phyloP scores from a whole-genome alignment of 1,140 invertebrate species.

The Teleopsis dalmanni region DNA sequence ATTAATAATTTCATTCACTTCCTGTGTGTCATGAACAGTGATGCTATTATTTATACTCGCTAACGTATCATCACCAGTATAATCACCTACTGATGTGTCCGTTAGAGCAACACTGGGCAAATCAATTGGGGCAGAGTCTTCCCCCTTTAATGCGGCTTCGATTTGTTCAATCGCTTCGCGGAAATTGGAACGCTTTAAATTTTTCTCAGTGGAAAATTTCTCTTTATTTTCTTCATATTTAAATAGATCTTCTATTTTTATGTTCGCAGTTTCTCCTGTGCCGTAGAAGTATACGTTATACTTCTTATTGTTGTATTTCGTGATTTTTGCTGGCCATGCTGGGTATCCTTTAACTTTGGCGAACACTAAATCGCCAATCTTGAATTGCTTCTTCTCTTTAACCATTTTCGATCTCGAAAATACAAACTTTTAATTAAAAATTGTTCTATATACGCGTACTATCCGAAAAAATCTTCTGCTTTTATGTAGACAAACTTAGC shows the following conservation, averaged over 20 bases:
- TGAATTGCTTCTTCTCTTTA: slow-evolving; percentile 65
- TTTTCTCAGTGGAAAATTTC: slow-evolving; percentile 38
- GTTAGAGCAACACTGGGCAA: slow-evolving; percentile 14
- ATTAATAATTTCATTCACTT: slow-evolving; percentile 9
- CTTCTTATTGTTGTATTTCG: slow-evolving; percentile 67
- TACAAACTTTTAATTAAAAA: too few species aligned
- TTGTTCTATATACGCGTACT: too few species aligned
- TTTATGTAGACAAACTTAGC: too few species aligned
- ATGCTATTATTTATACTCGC: too few species aligned
- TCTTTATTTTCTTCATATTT: slow-evolving; percentile 31
- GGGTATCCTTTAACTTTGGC: slow-evolving; percentile 95
- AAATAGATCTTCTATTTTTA: slow-evolving; percentile 40
- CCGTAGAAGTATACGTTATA: slow-evolving; percentile 92
- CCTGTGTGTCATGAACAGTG: slow-evolving; percentile 4
- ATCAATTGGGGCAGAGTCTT: slow-evolving; percentile 42
- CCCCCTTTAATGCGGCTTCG: slow-evolving; percentile 34
- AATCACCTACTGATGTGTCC: slow-evolving; percentile 9
- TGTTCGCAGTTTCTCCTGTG: slow-evolving; percentile 72
- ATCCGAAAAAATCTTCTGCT: too few species aligned
- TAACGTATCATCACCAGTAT: neutral
- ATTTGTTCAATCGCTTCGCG: slow-evolving; percentile 42
- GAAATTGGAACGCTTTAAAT: slow-evolving; percentile 38
- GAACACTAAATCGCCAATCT: slow-evolving; percentile 82
- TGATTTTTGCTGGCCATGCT: slow-evolving; percentile 86
- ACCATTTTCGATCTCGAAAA: too few species aligned